Conservation (phyloP, 2,888 invertebrate species). For the Monoplex corrugatus region DNA sequence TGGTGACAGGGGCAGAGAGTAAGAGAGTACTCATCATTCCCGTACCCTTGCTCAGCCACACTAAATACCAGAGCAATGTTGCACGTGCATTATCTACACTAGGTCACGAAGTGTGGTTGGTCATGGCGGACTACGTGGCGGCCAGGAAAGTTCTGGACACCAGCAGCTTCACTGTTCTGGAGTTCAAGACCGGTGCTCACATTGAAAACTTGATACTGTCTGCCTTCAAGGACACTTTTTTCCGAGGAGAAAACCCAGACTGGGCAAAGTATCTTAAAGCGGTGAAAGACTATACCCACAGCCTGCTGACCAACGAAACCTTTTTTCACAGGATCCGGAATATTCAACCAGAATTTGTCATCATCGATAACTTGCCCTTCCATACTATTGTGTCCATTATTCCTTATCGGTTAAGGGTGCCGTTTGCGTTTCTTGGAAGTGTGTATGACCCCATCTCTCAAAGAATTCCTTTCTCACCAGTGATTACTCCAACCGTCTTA, state of each 20-base stretch:
- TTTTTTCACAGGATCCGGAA: not conserved
- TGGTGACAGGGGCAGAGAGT: not conserved
- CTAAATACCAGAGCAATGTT: conserved; percentile 51
- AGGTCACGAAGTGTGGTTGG: conserved; percentile 54
- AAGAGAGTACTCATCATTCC: conserved; percentile 48
- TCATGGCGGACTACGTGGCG: conserved; percentile 51
- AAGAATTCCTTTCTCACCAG: conserved; percentile 43
- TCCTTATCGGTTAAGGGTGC: conserved; percentile 44
- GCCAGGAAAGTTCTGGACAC: conserved; percentile 42
- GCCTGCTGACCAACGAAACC: not conserved
- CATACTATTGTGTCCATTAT: conserved; percentile 49
- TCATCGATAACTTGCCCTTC: conserved; percentile 26
- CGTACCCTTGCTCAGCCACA: conserved; percentile 51
- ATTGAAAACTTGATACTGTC: conserved; percentile 39
- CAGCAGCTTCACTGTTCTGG: conserved; percentile 41
- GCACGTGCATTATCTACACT: conserved; percentile 45
- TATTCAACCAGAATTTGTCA: not conserved
- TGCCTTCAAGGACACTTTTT: conserved; percentile 45
- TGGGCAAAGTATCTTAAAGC: not conserved
- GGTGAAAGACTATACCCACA: not conserved
- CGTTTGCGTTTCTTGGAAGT: conserved; percentile 47
- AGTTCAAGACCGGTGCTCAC: conserved; percentile 26
- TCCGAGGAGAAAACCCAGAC: conserved; percentile 27
- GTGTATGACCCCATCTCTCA: conserved; percentile 24
- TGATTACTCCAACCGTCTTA: conserved; percentile 26